Percentiles rank a stretch among this genome's conserved stretches.
Evolutionary conservation across 2,113 vertebrate species (phyloP).

Genomic region (Podocnemis expansa): DNA sequence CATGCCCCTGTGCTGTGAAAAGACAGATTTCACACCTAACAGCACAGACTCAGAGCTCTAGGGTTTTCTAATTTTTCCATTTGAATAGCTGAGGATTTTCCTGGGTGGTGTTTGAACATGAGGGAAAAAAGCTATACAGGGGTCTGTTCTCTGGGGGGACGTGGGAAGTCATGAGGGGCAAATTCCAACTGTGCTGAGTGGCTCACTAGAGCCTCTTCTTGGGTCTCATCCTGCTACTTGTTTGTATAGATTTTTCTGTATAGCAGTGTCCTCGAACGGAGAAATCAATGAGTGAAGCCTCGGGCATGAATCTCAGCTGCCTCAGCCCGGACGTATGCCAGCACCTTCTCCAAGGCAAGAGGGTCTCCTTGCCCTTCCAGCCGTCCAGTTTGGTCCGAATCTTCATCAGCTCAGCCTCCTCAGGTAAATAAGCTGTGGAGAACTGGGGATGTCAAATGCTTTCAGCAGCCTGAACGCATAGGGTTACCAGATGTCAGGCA

Average conservation of each 20-base stretch:
- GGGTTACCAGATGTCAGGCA: too few species aligned
- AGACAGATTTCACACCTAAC: background rate
- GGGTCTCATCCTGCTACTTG: background rate
- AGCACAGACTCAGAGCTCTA: background rate
- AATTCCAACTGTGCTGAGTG: background rate
- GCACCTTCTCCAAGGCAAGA: slow-evolving; percentile 54
- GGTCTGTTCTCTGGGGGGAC: background rate
- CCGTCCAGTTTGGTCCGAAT: slow-evolving; percentile 73
- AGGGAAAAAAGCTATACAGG: background rate
- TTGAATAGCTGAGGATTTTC: background rate
- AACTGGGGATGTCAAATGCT: background rate
- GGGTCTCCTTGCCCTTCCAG: slow-evolving; percentile 16
- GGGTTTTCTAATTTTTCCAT: background rate
- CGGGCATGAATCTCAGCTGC: background rate
- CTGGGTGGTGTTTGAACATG: background rate
- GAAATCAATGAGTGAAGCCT: background rate
- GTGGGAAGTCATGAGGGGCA: background rate
- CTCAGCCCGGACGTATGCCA: background rate
- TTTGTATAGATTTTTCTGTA: background rate
- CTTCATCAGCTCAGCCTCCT: slow-evolving; percentile 81
- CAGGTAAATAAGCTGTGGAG: slow-evolving; percentile 76
- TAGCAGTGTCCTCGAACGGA: background rate
- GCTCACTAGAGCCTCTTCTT: background rate
- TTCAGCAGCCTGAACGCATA: background rate
- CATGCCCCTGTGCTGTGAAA: background rate